phyloP scores from a whole-genome alignment of 2,888 invertebrate species.

The Sepiola atlantica region DNA sequence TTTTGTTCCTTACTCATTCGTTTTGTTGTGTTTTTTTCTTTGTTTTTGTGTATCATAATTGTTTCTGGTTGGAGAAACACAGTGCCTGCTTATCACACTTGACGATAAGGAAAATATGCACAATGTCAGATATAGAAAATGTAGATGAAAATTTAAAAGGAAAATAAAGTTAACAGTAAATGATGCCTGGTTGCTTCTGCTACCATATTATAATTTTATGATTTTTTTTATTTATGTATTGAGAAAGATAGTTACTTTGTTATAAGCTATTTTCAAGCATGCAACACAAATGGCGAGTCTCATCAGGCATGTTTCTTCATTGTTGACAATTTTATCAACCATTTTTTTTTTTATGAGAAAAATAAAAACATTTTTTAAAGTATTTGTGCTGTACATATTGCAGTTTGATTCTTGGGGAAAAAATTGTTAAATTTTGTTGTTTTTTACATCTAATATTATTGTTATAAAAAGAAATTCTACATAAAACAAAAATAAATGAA shows the following conservation, averaged over 20 bases:
- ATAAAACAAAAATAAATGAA: not conserved
- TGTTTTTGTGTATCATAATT: not conserved
- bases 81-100: not conserved
- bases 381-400: not conserved
- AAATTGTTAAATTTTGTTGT: not conserved
- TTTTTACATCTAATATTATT: not conserved
- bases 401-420: not conserved
- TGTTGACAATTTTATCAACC: not conserved
- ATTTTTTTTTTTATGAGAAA: not conserved
- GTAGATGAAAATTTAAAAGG: no score
- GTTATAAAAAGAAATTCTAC: not conserved
- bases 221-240: no score
- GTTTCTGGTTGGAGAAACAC: not conserved
- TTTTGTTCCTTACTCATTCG: not conserved
- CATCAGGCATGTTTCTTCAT: not conserved
- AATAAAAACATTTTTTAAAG: not conserved
- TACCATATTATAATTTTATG: no score
- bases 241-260: no score
- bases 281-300: not conserved
- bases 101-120: not conserved
- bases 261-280: no score
- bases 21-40: not conserved
- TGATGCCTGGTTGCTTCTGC: no score
- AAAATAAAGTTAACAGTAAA: no score
- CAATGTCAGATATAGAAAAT: no score